A percentile compares a stretch with the other conserved stretches of the same genome.
These are phyloP conservation scores for Platycnemis pennipes DNA, from an alignment of 2,888 invertebrate genomes.

Conservation along the genomic window DNA sequence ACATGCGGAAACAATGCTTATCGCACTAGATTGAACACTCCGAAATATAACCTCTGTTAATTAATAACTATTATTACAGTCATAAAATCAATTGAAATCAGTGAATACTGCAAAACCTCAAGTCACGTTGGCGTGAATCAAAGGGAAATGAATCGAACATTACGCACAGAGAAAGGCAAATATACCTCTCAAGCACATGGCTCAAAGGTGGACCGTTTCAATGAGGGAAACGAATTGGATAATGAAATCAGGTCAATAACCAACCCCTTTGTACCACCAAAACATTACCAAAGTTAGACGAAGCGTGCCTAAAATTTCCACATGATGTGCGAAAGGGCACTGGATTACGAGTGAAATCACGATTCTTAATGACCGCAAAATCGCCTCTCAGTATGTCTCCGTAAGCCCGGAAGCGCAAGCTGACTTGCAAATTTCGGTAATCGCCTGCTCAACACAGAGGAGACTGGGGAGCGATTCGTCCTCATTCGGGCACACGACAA, in stretches of 20 bases:
- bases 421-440: slow-evolving; percentile 14
- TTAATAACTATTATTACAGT: too few relatives aligned
- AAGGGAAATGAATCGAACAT: not conserved
- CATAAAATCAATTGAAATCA: too few relatives aligned
- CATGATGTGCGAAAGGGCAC: not conserved
- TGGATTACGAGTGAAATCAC: not conserved
- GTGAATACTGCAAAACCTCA: too few relatives aligned
- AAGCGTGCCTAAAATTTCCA: not conserved
- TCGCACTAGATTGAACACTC: too few relatives aligned
- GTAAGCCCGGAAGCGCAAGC: not conserved
- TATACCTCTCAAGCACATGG: not conserved
- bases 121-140: not conserved
- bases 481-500: not conserved
- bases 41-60: too few relatives aligned
- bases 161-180: not conserved
- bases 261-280: not conserved
- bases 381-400: not conserved
- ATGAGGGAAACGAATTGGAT: not conserved
- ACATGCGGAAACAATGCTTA: too few relatives aligned
- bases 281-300: not conserved
- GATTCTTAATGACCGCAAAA: slow-evolving; percentile 1
- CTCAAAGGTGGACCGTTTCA: not conserved
- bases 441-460: not conserved
- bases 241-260: not conserved
- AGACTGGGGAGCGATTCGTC: not conserved